These are phyloP conservation scores for Benthosema pterotum DNA, from an alignment of 2,797 vertebrate genomes.

Conservation along the genomic window DNA sequence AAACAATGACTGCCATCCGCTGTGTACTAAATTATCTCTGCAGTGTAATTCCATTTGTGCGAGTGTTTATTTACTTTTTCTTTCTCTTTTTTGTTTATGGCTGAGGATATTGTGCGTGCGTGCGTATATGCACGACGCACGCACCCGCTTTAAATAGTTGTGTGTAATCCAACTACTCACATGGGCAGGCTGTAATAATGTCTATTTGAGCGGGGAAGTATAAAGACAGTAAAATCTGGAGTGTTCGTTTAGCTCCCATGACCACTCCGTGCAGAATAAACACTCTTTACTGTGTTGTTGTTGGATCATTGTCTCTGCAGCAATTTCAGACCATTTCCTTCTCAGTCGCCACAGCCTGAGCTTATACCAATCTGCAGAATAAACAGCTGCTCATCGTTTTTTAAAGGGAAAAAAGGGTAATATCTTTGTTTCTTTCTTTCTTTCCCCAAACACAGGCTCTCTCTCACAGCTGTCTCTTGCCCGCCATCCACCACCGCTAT, in stretches of 20 bases:
- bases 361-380: background rate
- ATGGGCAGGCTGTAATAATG: too few relatives aligned
- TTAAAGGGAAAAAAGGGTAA: background rate
- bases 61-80: too few relatives aligned
- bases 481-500: conserved; percentile 25
- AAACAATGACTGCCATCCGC: conserved; percentile 67
- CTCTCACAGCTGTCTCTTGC: conserved; percentile 17
- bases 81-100: conserved; percentile 41
- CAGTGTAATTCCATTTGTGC: conserved; percentile 8
- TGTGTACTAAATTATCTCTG: conserved; percentile 57
- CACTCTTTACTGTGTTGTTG: too few relatives aligned
- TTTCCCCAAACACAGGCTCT: conserved; percentile 19
- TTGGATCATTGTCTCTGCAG: too few relatives aligned
- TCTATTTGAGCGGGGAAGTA: too few relatives aligned
- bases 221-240: too few relatives aligned
- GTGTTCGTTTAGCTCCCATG: too few relatives aligned
- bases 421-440: conserved; percentile 13
- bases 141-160: too few relatives aligned
- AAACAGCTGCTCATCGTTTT: conserved; percentile 1
- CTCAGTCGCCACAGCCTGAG: background rate
- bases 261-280: too few relatives aligned
- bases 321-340: background rate
- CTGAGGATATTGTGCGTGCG: background rate
- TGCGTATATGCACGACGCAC: too few relatives aligned
- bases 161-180: too few relatives aligned